Base-by-base conservation (phyloP, 2,113 vertebrate genomes). In the Hemibagrus wyckioides region DNA sequence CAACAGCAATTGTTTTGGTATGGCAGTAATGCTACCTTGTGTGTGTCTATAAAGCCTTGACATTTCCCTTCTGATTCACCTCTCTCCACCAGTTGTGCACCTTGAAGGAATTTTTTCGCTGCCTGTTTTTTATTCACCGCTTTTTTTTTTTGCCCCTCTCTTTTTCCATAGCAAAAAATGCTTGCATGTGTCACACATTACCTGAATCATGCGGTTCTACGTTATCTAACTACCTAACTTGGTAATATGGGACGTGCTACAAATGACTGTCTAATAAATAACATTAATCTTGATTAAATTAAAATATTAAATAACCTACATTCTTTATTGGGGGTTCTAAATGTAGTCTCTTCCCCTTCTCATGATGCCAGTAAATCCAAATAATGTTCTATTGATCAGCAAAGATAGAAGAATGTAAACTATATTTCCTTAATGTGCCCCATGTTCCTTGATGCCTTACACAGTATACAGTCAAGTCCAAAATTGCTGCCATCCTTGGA, bases 41-140 rank as follows among this genome's bases (percentile, higher is more conserved):
- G 76, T 54, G 50, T 80, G 77, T 56, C 19, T 56, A 36, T 33
- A 36, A 80, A 80, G 52, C 77, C 19, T 56, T 80, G 77, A 56
- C 77, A 80, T 80, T 56, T 80, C 17, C 48, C 30, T 54, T 80
- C 52, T 80, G 77, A 80, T 56, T 36, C 50, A 80, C 30, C 50
- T 80, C 77, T 21, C 30, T 80, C n/a, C 50, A 80, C 44, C 28
- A 17, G 28, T 15, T 52, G 28, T 52, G 75, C 28, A 77, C 77
- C 50, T 54, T 79, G 76, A 52, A 79, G 75, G 50, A 17, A 30
- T 30, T 33, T 33, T 33, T 79, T 79, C 76, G 19, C 76, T 54
- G 44, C 50, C 41, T 6, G 11, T 76, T 79, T 79, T 79, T 48
- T 7, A 54, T 79, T 54, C 21, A 10, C 48, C 54, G 48, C n/a